phyloP scores from a whole-genome alignment of 1,140 invertebrate species.

The Hylaeus anthracinus region DNA sequence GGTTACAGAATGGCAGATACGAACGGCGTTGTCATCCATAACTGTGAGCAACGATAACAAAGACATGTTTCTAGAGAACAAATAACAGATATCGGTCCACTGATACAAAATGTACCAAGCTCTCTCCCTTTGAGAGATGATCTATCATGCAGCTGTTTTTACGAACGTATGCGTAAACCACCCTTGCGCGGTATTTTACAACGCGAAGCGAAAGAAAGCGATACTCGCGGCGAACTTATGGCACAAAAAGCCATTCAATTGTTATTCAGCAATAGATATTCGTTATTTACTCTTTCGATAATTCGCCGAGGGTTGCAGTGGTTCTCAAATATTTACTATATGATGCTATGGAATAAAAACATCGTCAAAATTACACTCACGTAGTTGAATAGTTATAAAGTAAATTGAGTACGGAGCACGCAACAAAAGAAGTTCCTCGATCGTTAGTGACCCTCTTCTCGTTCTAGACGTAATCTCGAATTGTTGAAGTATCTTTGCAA shows the following conservation, averaged over 20 bases:
- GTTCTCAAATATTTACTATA: too few relatives aligned
- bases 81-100: background rate
- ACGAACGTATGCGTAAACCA: background rate
- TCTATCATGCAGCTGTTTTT: background rate
- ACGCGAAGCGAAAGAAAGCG: background rate
- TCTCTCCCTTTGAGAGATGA: slow-evolving; percentile 1
- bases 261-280: slow-evolving; percentile 1
- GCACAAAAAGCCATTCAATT: slow-evolving; percentile 6
- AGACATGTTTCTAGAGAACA: slow-evolving; percentile 9
- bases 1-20: slow-evolving; percentile 45
- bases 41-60: slow-evolving; percentile 39
- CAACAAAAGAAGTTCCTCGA: too few relatives aligned
- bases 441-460: too few relatives aligned
- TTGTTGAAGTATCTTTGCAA: background rate
- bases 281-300: background rate
- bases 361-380: background rate
- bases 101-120: slow-evolving; percentile 13
- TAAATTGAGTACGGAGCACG: too few relatives aligned
- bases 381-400: too few relatives aligned
- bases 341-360: background rate
- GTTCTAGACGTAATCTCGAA: background rate
- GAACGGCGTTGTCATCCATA: slow-evolving; percentile 42
- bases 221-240: background rate
- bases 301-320: background rate
- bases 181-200: background rate